Evolutionary conservation across 1,140 invertebrate species (phyloP).

Genomic region (Euwallacea fornicatus): DNA sequence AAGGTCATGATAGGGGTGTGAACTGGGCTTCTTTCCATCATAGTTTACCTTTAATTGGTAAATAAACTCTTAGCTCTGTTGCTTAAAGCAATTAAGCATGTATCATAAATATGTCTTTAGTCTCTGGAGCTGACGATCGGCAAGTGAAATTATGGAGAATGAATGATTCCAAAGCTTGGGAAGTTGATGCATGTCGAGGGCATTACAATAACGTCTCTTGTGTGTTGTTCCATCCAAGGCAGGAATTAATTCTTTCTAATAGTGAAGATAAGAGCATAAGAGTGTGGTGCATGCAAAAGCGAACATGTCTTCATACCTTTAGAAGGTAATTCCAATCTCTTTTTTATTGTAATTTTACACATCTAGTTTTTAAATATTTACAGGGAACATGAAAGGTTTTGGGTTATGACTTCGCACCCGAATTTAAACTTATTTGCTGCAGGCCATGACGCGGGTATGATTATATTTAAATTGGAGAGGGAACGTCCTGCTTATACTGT

Average conservation of each 20-base stretch:
- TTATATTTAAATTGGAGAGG: conserved; percentile 73
- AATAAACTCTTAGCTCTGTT: conserved; percentile 6
- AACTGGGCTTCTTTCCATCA: conserved; percentile 99
- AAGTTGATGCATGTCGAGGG: conserved; percentile 97
- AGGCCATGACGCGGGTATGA: conserved; percentile 95
- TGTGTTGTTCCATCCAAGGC: conserved; percentile 94
- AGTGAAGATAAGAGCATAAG: conserved; percentile 98
- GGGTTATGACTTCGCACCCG: conserved; percentile 92
- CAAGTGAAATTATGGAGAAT: conserved; percentile 98
- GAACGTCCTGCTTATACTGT: conserved; percentile 96
- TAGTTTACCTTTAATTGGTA: conserved; percentile 84
- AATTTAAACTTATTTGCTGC: conserved; percentile 85
- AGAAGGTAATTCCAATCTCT: conserved; percentile 52
- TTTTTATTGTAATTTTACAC: conserved; percentile 8
- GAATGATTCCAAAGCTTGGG: conserved; percentile 99
- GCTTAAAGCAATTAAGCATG: background rate
- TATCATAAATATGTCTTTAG: conserved; percentile 20
- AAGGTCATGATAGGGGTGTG: conserved; percentile 96
- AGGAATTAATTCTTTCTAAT: conserved; percentile 96
- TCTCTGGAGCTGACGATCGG: conserved; percentile 96
- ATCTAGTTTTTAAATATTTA: conserved; percentile 11
- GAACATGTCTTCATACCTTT: conserved; percentile 95
- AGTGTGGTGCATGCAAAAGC: conserved; percentile 98
- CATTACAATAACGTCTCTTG: conserved; percentile 99
- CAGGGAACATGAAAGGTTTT: conserved; percentile 94